A percentile compares a stretch with the other conserved stretches of the same genome.
phyloP scores from a whole-genome alignment of 2,888 invertebrate genomes.

The Plagodis dolabraria region DNA sequence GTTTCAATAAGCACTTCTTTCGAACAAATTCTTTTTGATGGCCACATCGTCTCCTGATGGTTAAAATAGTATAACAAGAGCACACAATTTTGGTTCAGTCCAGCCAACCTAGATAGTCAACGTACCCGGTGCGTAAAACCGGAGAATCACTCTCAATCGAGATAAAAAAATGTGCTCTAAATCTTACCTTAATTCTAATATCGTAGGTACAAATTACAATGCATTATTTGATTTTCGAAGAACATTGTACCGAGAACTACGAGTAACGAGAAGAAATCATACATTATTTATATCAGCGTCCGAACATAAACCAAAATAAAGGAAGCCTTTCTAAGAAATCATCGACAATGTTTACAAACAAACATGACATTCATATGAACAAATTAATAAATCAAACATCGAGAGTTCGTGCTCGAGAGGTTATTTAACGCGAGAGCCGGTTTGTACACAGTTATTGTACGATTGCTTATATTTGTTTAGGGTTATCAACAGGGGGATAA shows the following conservation, averaged over 20 bases:
- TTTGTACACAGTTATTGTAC: constrained; percentile 36
- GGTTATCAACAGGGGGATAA: neutral
- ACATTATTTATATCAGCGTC: constrained; percentile 13
- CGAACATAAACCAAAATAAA: constrained; percentile 6
- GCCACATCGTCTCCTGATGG: too few relatives aligned
- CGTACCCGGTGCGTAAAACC: too few relatives aligned
- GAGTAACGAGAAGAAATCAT: constrained; percentile 9
- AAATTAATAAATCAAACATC: constrained; percentile 40
- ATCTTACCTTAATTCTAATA: too few relatives aligned
- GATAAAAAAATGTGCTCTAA: too few relatives aligned
- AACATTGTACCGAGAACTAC: neutral
- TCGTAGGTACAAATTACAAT: too few relatives aligned
- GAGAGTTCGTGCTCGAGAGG: constrained; percentile 39
- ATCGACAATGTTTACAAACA: constrained; percentile 28
- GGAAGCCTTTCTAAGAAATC: constrained; percentile 28
- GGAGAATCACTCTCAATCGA: too few relatives aligned
- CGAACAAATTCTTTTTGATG: too few relatives aligned
- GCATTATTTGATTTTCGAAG: too few relatives aligned
- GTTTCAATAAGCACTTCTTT: too few relatives aligned
- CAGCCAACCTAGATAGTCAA: too few relatives aligned
- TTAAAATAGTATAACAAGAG: too few relatives aligned
- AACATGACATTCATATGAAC: constrained; percentile 34
- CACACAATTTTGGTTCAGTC: too few relatives aligned
- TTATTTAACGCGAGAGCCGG: constrained; percentile 38
- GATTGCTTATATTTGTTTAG: constrained; percentile 10